These are phyloP conservation scores for Anneissia japonica DNA, from an alignment of 35 echinoderm and acorn worm species.

Conservation along the genomic window DNA sequence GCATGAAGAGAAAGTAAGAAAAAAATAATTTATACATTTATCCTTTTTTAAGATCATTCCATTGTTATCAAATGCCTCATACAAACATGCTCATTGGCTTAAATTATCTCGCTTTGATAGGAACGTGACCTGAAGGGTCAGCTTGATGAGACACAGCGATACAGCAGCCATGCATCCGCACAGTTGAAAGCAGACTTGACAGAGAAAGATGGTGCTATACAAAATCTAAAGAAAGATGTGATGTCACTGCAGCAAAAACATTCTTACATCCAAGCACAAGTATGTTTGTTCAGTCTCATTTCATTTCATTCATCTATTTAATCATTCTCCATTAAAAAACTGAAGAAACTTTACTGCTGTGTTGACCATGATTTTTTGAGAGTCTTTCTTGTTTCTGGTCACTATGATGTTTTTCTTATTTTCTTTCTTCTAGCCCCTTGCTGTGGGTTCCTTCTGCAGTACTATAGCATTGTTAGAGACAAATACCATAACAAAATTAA, in stretches of 20 bases:
- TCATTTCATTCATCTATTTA: too few relatives aligned
- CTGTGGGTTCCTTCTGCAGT: too few relatives aligned
- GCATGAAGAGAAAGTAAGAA: neutral
- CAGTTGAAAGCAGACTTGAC: conserved; percentile 42
- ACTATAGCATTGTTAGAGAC: too few relatives aligned
- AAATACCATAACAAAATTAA: too few relatives aligned
- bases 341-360: too few relatives aligned
- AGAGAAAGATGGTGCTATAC: conserved; percentile 32
- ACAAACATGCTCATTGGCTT: neutral
- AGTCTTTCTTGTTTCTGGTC: too few relatives aligned
- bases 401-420: too few relatives aligned
- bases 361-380: too few relatives aligned
- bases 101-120: neutral
- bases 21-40: neutral
- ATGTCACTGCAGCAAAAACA: conserved; percentile 34
- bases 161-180: neutral
- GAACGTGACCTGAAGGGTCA: neutral
- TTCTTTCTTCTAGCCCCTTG: too few relatives aligned
- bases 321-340: too few relatives aligned
- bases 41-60: neutral
- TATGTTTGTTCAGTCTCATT: too few relatives aligned
- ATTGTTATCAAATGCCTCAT: neutral
- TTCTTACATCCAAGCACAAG: conserved; percentile 64
- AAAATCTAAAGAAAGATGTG: conserved; percentile 40
- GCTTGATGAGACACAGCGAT: neutral